Evolutionary conservation across 2,888 invertebrate species (phyloP).

Genomic region (Monopis laevigella): DNA sequence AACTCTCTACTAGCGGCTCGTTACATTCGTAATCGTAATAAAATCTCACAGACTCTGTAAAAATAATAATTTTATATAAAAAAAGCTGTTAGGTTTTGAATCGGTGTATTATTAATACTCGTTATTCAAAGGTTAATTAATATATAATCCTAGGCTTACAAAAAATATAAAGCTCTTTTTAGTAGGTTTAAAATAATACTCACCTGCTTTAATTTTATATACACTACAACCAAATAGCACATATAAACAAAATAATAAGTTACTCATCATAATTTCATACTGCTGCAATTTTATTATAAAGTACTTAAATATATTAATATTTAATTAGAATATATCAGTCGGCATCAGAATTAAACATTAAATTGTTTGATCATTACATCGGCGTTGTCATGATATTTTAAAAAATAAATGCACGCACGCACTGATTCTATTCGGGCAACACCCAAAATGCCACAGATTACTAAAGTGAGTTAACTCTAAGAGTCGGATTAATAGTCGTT

Average conservation of each 20-base stretch:
- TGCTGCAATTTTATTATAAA: slow-evolving; percentile 21
- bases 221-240: slow-evolving; percentile 49
- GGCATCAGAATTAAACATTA: slow-evolving; percentile 24
- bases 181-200: no score
- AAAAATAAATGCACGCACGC: no score
- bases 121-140: no score
- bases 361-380: slow-evolving; percentile 59
- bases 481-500: no score
- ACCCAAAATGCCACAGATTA: no score
- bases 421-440: slow-evolving; percentile 60
- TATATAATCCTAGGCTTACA: no score
- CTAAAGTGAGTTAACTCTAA: no score
- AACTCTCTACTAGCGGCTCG: slow-evolving; percentile 76
- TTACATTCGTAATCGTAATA: slow-evolving; percentile 77
- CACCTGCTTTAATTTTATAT: slow-evolving; percentile 47
- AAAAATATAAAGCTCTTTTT: no score
- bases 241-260: slow-evolving; percentile 47
- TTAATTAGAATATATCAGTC: slow-evolving; percentile 29
- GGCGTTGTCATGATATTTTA: slow-evolving; percentile 39
- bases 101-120: neutral
- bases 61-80: neutral
- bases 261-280: slow-evolving; percentile 62
- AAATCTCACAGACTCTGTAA: slow-evolving; percentile 50
- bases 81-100: neutral
- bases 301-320: no score